Percentiles rank a stretch among this genome's conserved stretches.
Evolutionary conservation across 2,888 invertebrate genomes (phyloP).

Genomic region (Ichneumon xanthorius): DNA sequence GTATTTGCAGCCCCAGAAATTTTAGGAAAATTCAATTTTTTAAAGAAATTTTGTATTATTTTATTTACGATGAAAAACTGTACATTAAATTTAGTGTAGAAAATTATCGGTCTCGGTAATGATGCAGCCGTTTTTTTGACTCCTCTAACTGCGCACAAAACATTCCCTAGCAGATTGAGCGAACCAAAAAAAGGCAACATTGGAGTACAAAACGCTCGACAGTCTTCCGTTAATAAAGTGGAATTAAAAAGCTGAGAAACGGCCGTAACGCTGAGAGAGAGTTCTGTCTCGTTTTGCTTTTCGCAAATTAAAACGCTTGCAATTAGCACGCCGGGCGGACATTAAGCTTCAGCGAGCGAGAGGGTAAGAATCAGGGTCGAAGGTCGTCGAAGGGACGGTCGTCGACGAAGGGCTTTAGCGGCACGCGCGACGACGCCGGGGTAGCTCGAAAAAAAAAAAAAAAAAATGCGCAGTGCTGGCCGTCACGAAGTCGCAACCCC

Average conservation of each 20-base stretch:
- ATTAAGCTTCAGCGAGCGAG: conserved; percentile 69
- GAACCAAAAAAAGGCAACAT: neutral
- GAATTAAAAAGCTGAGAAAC: conserved; percentile 29
- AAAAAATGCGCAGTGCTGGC: conserved; percentile 63
- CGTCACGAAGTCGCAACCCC: conserved; percentile 67
- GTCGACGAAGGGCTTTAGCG: conserved; percentile 47
- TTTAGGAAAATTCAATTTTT: neutral
- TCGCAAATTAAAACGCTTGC: conserved; percentile 80
- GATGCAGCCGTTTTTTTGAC: neutral
- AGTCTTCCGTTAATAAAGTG: conserved; percentile 29
- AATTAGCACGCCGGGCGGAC: conserved; percentile 77
- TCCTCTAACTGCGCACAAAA: neutral
- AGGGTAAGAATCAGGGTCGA: conserved; percentile 45
- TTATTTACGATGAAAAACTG: no score
- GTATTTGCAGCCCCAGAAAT: neutral
- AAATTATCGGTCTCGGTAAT: no score
- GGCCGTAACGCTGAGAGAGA: neutral
- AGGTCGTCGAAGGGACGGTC: conserved; percentile 44
- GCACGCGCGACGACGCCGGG: conserved; percentile 60
- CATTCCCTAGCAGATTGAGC: neutral
- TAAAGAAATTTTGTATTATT: no score
- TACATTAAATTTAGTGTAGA: no score
- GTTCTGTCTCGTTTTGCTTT: conserved; percentile 56
- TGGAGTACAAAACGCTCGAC: neutral
- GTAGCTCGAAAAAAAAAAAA: conserved; percentile 61